Percentiles rank a stretch among this genome's conserved stretches.
phyloP scores from a whole-genome alignment of 2,888 invertebrate species.

The Nezara viridula region DNA sequence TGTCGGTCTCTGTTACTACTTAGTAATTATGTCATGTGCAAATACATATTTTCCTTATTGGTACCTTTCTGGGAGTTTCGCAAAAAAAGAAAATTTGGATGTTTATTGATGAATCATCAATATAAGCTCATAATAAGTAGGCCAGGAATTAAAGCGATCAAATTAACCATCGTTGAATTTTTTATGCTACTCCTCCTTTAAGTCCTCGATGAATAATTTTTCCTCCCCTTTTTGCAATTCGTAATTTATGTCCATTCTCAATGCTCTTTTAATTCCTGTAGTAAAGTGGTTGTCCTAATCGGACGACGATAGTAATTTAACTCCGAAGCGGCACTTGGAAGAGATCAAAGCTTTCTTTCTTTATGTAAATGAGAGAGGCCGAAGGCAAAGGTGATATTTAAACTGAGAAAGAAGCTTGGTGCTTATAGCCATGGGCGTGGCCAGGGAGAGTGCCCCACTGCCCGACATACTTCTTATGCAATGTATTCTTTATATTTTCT shows the following conservation, averaged over 20 bases:
- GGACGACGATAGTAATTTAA: background rate
- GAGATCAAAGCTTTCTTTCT: slow-evolving; percentile 46
- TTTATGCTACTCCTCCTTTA: background rate
- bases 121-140: background rate
- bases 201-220: background rate
- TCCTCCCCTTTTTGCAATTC: background rate
- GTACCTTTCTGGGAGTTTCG: too few relatives aligned
- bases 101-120: too few relatives aligned
- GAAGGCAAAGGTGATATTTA: slow-evolving; percentile 30
- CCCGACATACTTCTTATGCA: slow-evolving; percentile 50
- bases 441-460: slow-evolving; percentile 52
- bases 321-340: slow-evolving; percentile 17
- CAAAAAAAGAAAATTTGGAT: too few relatives aligned
- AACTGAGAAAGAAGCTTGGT: slow-evolving; percentile 24
- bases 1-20: too few relatives aligned
- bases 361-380: slow-evolving; percentile 33
- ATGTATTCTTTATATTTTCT: slow-evolving; percentile 10
- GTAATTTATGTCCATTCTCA: background rate
- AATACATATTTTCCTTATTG: too few relatives aligned
- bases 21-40: too few relatives aligned
- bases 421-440: slow-evolving; percentile 31
- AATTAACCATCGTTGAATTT: background rate
- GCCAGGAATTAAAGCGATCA: background rate
- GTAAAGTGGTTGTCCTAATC: background rate
- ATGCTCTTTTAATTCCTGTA: background rate